These are phyloP conservation scores for Spodoptera littoralis DNA, from an alignment of 2,888 invertebrate species.

Conservation along the genomic window DNA sequence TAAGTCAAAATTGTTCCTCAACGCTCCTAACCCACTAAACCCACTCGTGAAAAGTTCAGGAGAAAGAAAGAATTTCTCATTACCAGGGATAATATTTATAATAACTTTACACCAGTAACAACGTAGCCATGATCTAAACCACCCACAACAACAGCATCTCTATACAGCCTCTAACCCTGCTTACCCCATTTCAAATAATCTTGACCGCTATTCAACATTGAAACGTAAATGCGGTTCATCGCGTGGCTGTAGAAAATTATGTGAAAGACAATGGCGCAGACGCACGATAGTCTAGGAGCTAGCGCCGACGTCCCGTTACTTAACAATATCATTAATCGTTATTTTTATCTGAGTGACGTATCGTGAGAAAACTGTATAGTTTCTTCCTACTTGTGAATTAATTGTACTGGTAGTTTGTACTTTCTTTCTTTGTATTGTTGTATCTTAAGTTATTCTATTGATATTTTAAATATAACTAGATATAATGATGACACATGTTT, in stretches of 20 bases:
- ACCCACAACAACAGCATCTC: too few relatives aligned
- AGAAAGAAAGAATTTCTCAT: too few relatives aligned
- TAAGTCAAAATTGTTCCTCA: too few relatives aligned
- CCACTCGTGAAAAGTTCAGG: too few relatives aligned
- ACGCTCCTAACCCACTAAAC: too few relatives aligned
- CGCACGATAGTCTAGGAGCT: slow-evolving; percentile 26
- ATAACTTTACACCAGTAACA: too few relatives aligned
- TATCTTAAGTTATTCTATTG: too few relatives aligned
- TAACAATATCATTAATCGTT: slow-evolving; percentile 30
- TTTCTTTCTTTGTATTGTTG: not conserved
- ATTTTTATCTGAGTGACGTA: slow-evolving; percentile 8
- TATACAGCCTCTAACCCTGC: not conserved
- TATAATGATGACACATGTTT: too few relatives aligned
- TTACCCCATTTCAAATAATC: not conserved
- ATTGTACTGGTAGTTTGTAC: not conserved
- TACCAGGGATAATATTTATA: too few relatives aligned
- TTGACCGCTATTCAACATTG: slow-evolving; percentile 1
- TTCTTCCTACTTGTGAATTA: not conserved
- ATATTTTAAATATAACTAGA: too few relatives aligned
- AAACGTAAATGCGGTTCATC: slow-evolving; percentile 11
- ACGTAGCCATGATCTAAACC: too few relatives aligned
- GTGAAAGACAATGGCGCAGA: slow-evolving; percentile 30
- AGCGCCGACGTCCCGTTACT: slow-evolving; percentile 31
- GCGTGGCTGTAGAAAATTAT: slow-evolving; percentile 37
- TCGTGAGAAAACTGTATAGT: slow-evolving; percentile 34